Evolutionary conservation across 2,797 vertebrate species (phyloP).

Genomic region (Diceros bicornis): DNA sequence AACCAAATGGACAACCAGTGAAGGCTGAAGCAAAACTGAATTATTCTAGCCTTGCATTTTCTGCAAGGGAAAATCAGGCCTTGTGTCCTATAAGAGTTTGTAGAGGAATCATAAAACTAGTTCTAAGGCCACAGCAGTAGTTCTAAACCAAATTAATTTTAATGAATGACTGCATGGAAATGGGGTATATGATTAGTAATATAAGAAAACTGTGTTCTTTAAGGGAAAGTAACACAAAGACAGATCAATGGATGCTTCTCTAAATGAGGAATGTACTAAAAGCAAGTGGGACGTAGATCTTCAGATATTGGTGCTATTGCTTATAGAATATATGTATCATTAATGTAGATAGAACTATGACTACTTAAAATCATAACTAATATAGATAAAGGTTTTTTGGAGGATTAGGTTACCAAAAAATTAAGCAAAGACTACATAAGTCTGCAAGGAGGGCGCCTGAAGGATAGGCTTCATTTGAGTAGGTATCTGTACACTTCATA

Average conservation of each 20-base stretch:
- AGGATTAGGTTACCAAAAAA: background rate
- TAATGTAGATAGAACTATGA: background rate
- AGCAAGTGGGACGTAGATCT: accelerated
- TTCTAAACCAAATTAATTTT: background rate
- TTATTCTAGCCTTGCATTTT: background rate
- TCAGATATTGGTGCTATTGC: background rate
- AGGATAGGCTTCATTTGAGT: background rate
- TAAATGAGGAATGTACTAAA: background rate
- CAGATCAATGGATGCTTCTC: background rate
- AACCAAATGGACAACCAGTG: background rate
- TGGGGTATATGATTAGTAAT: background rate
- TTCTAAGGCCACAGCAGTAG: background rate
- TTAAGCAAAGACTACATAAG: background rate
- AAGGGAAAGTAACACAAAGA: background rate
- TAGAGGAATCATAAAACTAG: background rate
- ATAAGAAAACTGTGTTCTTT: background rate
- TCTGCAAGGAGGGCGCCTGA: background rate
- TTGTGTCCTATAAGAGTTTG: background rate
- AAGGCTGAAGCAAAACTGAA: background rate
- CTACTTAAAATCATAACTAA: background rate
- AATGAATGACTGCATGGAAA: background rate
- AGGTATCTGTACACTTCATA: background rate
- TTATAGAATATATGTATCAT: background rate
- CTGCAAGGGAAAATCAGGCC: background rate
- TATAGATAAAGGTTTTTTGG: background rate